Base-by-base conservation (phyloP, 1,140 invertebrate species). In the Heliconius congener region DNA sequence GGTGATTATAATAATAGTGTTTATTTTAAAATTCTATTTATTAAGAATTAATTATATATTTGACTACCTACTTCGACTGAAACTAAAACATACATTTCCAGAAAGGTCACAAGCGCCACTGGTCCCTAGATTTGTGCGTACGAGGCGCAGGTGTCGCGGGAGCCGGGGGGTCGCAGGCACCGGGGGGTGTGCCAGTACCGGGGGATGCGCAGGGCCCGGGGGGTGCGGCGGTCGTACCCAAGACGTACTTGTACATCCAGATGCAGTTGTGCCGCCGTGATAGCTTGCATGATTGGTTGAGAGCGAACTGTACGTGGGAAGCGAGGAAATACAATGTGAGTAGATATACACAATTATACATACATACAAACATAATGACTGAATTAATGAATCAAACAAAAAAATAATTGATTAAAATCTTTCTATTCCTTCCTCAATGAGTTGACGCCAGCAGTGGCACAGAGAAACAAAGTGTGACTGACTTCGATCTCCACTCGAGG, bases 261-360 rank as follows among this genome's bases (percentile, higher is more conserved):
- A 99, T 99, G 99, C 98, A 99, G 93, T 90, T 99, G 70, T 99
- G 99, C 89, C 96, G 96, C 73, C 97, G 97, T 85, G 96, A 98
- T 78, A 99, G 97, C 83, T 94, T 99, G 9, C 96, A 97, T 86
- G 98, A 99, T 82, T 99, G 99, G 99, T 91, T 99, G 5, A 93
- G 93, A 55, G 92, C 94, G 30, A 95, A 96, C 89, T 83, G 87
- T 1, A 85, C 84, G n/a, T 84, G 83, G 73, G 85, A 90, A 2
- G 78, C 84, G 3, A 85, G 94, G 39, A 86, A 95, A 72, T 94
- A 94, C 18, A 93, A 95, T 83, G 94, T 93, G 60, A 66, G 60
- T 30, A 13, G 3, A 27, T 16, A n/a, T 57, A n/a, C 55, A 23
- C n/a, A 9, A 3, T 19, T 6, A 55, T 4, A 55, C 16, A 55